A percentile compares a stretch with the other conserved stretches of the same genome.
These are phyloP conservation scores for Gymnoscopelus braueri DNA, from an alignment of 2,797 vertebrate species.

Conservation along the genomic window DNA sequence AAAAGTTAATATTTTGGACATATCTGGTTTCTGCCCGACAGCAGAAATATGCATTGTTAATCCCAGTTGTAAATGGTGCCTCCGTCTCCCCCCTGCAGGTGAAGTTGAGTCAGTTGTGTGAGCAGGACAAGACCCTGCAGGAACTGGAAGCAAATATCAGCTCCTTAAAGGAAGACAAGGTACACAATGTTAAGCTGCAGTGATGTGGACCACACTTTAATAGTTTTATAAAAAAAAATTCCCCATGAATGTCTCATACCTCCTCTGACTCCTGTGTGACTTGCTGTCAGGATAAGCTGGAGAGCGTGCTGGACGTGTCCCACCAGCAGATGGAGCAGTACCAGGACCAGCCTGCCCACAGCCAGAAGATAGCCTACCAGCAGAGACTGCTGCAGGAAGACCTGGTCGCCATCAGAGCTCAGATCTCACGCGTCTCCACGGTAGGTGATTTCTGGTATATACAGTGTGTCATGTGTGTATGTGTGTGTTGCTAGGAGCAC, in stretches of 20 bases:
- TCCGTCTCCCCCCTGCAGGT: conserved; percentile 81
- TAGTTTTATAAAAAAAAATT: too few species aligned
- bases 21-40: too few species aligned
- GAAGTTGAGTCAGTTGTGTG: conserved; percentile 92
- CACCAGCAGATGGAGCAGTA: conserved; percentile 96
- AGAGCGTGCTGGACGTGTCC: conserved; percentile 90
- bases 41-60: too few species aligned
- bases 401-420: conserved; percentile 92
- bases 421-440: conserved; percentile 91
- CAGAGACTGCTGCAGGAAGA: conserved; percentile 96
- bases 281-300: conserved; percentile 88
- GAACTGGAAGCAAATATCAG: conserved; percentile 92
- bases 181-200: conserved; percentile 44
- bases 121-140: conserved; percentile 94
- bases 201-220: too few species aligned
- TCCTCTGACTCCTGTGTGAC: not conserved
- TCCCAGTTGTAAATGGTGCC: too few species aligned
- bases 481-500: not conserved
- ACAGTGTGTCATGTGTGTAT: not conserved
- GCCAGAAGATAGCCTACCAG: conserved; percentile 92
- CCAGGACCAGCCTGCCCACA: conserved; percentile 88
- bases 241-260: too few species aligned
- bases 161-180: conserved; percentile 95
- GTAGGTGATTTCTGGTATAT: conserved; percentile 63
- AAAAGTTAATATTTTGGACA: too few species aligned